Conservation (phyloP, 2,797 vertebrate species). For the Gallinago nigripennis region DNA sequence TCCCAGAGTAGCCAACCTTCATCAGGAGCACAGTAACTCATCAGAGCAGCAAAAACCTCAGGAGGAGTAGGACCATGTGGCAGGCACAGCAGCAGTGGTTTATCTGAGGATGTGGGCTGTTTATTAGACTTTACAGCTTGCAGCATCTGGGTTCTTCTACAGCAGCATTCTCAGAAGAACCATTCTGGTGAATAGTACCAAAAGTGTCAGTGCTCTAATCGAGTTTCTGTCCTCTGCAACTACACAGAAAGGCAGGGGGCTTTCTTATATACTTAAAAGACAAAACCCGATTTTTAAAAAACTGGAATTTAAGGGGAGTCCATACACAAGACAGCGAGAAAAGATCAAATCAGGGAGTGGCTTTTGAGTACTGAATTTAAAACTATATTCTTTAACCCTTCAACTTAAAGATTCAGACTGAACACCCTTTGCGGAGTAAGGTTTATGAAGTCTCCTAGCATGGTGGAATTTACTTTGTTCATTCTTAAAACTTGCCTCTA, state of each 20-base stretch:
- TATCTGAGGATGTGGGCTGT: background rate
- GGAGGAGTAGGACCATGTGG: background rate
- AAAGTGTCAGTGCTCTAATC: background rate
- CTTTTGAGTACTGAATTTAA: background rate
- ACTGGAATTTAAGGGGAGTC: background rate
- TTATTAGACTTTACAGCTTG: background rate
- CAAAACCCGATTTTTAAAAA: background rate
- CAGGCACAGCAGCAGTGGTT: background rate
- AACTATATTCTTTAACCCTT: background rate
- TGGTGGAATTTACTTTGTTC: background rate
- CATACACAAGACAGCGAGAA: background rate
- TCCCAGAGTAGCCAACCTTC: background rate
- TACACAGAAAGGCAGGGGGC: background rate
- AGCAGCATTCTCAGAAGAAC: background rate
- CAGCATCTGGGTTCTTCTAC: background rate
- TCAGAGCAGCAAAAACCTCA: background rate
- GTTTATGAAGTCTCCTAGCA: background rate
- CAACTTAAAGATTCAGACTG: background rate
- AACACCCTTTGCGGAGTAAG: background rate
- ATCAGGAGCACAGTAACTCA: background rate
- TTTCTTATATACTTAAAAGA: background rate
- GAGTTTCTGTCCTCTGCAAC: background rate
- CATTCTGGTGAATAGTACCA: background rate
- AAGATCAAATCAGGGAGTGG: background rate
- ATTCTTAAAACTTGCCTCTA: background rate